Percentiles rank a stretch among this genome's conserved stretches.
Evolutionary conservation across 2,113 vertebrate species (phyloP).

Genomic region (Colossoma macropomum): DNA sequence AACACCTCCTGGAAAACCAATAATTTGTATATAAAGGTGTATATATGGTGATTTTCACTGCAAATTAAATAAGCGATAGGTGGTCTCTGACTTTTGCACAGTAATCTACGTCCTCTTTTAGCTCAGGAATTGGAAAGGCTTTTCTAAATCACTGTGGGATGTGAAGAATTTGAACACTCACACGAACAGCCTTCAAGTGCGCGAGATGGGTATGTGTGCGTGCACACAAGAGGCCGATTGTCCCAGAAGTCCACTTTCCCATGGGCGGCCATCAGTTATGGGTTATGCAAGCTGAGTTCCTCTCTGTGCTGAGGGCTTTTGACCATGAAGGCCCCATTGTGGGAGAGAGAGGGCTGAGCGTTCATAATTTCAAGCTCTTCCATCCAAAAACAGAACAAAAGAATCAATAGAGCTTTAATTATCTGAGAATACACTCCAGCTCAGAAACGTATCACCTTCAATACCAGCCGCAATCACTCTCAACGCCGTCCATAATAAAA

Average conservation of each 20-base stretch:
- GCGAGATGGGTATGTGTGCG: not conserved
- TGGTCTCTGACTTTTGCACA: too few relatives aligned
- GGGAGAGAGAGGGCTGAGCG: slow-evolving; percentile 7
- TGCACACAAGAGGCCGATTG: slow-evolving; percentile 39
- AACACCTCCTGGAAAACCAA: too few relatives aligned
- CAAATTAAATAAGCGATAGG: too few relatives aligned
- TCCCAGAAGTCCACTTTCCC: slow-evolving; percentile 52
- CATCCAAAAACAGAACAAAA: not conserved
- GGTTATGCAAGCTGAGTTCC: slow-evolving; percentile 45
- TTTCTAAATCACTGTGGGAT: not conserved
- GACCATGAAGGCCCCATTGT: slow-evolving; percentile 30
- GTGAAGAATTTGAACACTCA: not conserved
- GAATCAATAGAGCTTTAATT: not conserved
- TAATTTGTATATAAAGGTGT: too few relatives aligned
- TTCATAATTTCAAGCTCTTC: slow-evolving; percentile 13
- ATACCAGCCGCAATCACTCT: not conserved
- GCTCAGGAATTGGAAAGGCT: not conserved
- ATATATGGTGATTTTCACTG: too few relatives aligned
- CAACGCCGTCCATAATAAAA: not conserved
- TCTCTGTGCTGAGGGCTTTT: slow-evolving; percentile 4
- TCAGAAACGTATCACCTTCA: not conserved
- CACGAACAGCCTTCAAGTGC: not conserved
- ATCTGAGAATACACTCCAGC: not conserved
- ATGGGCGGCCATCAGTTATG: slow-evolving; percentile 41
- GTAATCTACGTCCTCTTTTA: too few relatives aligned